Evolutionary conservation across 2,888 invertebrate genomes (phyloP).

Genomic region (Melanotus villosus): DNA sequence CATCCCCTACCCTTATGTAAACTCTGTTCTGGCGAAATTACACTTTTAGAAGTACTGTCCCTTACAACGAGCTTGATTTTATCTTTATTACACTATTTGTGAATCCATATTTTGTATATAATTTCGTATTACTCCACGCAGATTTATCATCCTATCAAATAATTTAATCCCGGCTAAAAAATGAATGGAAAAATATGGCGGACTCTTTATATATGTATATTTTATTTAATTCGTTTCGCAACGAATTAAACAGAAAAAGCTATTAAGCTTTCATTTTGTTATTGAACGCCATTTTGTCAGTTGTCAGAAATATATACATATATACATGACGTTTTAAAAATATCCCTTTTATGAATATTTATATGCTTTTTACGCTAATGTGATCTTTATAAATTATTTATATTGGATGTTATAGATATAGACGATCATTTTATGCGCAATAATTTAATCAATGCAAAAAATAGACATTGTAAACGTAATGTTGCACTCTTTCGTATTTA

Average conservation of each 20-base stretch:
- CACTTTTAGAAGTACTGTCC: slow-evolving; percentile 59
- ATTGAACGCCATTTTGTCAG: slow-evolving; percentile 6
- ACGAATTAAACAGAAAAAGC: slow-evolving; percentile 26
- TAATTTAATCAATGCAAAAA: not conserved
- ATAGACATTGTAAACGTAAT: not conserved
- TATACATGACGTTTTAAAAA: slow-evolving; percentile 23
- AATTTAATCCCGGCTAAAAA: slow-evolving; percentile 31
- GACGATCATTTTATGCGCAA: not conserved
- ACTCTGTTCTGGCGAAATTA: slow-evolving; percentile 63
- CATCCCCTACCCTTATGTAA: slow-evolving; percentile 59
- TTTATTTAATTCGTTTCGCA: slow-evolving; percentile 21
- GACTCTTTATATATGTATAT: too few relatives aligned
- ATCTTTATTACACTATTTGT: slow-evolving; percentile 59
- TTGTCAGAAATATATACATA: slow-evolving; percentile 4
- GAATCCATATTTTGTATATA: slow-evolving; percentile 47
- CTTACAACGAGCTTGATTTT: slow-evolving; percentile 60
- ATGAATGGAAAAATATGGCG: slow-evolving; percentile 14
- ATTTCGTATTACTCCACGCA: slow-evolving; percentile 37
- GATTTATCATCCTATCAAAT: slow-evolving; percentile 40
- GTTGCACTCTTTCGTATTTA: too few relatives aligned
- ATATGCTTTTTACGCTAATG: slow-evolving; percentile 14
- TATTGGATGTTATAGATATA: not conserved
- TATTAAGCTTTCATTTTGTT: slow-evolving; percentile 24
- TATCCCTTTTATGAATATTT: slow-evolving; percentile 26
- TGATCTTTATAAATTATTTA: slow-evolving; percentile 7